Evolutionary conservation across 2,113 vertebrate genomes (phyloP).

Genomic region (Eira barbara): DNA sequence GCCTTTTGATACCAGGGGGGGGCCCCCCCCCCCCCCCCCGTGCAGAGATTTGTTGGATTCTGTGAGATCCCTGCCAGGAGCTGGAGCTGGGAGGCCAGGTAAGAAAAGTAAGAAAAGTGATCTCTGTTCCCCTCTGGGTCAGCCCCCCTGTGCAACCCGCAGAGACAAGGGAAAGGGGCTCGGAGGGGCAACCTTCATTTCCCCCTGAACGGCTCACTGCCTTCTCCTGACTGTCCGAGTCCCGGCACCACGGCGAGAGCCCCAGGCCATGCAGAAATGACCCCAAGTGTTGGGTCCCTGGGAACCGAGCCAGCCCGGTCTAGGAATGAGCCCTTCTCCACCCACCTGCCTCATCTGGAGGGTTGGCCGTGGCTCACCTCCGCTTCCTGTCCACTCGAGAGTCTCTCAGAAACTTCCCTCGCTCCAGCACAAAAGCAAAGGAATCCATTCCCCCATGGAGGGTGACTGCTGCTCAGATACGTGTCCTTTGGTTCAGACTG

Average conservation of each 20-base stretch:
- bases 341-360: background rate
- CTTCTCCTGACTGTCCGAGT: background rate
- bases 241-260: background rate
- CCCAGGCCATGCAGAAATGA: background rate
- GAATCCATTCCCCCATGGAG: background rate
- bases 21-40: too few species aligned
- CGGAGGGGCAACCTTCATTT: background rate
- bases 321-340: background rate
- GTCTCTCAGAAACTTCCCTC: background rate
- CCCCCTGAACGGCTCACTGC: background rate
- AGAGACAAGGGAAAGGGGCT: constrained; percentile 16
- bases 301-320: background rate
- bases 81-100: background rate
- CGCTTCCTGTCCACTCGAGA: background rate
- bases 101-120: background rate
- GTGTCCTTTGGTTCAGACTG: background rate
- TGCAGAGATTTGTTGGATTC: background rate
- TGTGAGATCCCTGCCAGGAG: constrained; percentile 13
- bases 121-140: background rate
- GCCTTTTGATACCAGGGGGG: constrained; percentile 3
- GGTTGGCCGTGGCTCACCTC: background rate
- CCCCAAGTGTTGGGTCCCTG: background rate
- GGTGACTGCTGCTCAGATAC: constrained; percentile 1
- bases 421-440: background rate
- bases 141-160: background rate